Evolutionary conservation across 2,113 vertebrate species (phyloP).

Genomic region (Alexandromys fortis): DNA sequence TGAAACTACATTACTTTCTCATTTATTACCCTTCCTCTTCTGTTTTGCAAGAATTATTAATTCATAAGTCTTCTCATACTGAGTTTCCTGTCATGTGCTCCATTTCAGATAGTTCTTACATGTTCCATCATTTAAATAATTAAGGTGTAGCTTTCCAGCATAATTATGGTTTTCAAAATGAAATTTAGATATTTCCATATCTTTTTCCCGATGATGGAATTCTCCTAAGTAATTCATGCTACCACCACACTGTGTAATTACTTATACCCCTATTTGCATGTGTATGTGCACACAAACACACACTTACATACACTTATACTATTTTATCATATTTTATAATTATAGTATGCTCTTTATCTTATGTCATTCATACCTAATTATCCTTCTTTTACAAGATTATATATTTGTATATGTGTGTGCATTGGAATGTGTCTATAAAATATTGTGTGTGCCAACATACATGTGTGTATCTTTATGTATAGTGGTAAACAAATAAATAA

Average conservation of each 20-base stretch:
- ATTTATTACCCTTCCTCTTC: not conserved
- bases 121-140: slow-evolving; percentile 41
- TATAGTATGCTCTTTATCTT: not conserved
- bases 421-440: not conserved
- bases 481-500: not conserved
- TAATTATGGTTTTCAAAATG: not conserved
- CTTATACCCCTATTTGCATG: not conserved
- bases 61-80: not conserved
- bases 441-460: not conserved
- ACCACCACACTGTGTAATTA: not conserved
- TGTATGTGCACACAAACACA: not conserved
- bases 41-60: slow-evolving; percentile 5
- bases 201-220: not conserved
- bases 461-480: not conserved
- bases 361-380: not conserved
- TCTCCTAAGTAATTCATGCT: not conserved
- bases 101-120: not conserved
- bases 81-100: slow-evolving; percentile 5
- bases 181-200: not conserved
- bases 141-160: not conserved
- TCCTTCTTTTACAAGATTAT: not conserved
- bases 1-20: not conserved
- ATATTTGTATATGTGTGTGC: not conserved
- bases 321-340: slow-evolving; percentile 12
- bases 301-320: not conserved